Conservation (phyloP, 1,140 invertebrate genomes). For the Apis florea region DNA sequence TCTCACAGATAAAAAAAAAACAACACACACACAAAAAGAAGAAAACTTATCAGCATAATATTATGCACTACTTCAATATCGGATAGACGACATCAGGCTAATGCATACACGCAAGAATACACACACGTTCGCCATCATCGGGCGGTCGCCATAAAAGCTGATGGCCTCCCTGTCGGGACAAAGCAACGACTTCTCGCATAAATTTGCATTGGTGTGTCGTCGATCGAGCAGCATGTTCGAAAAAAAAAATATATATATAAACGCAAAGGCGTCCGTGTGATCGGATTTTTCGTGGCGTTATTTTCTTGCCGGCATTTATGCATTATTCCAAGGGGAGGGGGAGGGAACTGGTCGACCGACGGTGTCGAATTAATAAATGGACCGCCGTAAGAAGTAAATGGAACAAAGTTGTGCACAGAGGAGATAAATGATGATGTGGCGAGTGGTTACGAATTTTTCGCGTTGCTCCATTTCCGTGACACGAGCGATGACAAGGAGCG, state of each 20-base stretch:
- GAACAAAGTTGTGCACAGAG: background rate
- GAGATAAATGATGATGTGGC: constrained; percentile 5
- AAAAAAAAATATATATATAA: constrained; percentile 1
- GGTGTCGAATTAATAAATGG: constrained; percentile 36
- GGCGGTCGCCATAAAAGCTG: constrained; percentile 12
- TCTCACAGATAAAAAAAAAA: background rate
- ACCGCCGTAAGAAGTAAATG: constrained; percentile 23
- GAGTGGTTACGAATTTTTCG: constrained; percentile 2
- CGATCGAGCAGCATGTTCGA: constrained; percentile 13
- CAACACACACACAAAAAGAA: background rate
- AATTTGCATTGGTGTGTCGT: constrained; percentile 52
- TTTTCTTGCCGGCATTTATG: constrained; percentile 56
- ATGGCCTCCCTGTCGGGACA: constrained; percentile 41
- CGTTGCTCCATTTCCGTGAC: background rate
- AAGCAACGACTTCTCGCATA: constrained; percentile 38
- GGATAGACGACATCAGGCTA: background rate
- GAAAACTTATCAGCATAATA: background rate
- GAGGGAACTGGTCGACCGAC: constrained; percentile 7
- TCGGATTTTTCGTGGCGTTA: constrained; percentile 40
- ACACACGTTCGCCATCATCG: background rate
- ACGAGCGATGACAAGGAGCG: background rate
- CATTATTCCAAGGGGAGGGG: constrained; percentile 47
- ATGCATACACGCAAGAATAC: background rate
- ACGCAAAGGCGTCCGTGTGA: constrained; percentile 42
- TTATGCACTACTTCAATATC: background rate